A percentile compares a stretch with the other conserved stretches of the same genome.
Evolutionary conservation across 2,113 vertebrate genomes (phyloP).

Genomic region (Anthoscopus minutus): DNA sequence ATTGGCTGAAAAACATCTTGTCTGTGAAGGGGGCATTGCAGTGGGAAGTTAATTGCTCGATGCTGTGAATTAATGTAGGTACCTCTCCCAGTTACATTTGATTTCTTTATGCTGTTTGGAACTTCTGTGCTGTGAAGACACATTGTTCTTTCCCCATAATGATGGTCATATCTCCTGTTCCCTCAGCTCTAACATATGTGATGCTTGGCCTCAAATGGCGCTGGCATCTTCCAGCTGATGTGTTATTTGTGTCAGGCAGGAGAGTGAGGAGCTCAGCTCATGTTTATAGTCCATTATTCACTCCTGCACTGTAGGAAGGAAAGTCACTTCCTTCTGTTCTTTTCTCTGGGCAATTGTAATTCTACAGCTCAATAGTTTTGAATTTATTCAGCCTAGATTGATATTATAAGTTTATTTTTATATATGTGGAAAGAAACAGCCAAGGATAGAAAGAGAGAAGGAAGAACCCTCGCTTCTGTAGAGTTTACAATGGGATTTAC

Average conservation of each 20-base stretch:
- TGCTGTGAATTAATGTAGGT: background rate
- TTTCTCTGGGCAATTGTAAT: conserved; percentile 42
- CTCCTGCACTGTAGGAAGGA: background rate
- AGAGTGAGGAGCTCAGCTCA: background rate
- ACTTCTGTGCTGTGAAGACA: background rate
- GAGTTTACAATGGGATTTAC: conserved; percentile 21
- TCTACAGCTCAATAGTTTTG: conserved; percentile 45
- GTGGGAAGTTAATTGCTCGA: background rate
- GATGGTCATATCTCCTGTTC: background rate
- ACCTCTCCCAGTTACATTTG: background rate
- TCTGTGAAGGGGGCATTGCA: background rate
- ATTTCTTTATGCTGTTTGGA: background rate
- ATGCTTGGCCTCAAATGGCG: background rate
- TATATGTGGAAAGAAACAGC: background rate
- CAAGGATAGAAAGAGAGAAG: background rate
- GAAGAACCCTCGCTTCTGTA: background rate
- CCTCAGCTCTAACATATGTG: background rate
- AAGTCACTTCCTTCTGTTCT: background rate
- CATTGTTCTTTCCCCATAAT: background rate
- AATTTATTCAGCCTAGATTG: conserved; percentile 40
- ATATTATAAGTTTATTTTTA: conserved; percentile 45
- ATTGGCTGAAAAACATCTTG: background rate
- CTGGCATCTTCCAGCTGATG: background rate
- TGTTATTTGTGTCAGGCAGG: background rate
- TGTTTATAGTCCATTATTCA: background rate